Conservation (phyloP, 1,140 invertebrate species). For the Ctenoplectra terminalis region DNA sequence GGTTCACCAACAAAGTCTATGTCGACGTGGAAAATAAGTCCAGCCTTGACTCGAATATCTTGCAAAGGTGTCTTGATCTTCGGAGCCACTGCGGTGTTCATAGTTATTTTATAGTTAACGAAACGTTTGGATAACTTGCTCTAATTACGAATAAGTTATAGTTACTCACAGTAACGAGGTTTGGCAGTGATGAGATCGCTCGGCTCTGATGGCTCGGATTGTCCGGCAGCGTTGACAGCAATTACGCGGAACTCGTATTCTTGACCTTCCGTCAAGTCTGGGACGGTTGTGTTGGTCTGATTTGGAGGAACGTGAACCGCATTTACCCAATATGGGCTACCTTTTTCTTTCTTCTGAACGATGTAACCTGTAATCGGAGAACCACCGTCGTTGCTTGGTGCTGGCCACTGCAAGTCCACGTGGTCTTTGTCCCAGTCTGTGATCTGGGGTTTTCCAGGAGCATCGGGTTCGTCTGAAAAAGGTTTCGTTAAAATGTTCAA, state of each 20-base stretch:
- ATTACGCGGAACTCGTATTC: slow-evolving; percentile 98
- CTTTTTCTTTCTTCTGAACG: slow-evolving; percentile 97
- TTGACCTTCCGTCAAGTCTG: slow-evolving; percentile 95
- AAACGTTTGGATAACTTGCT: background rate
- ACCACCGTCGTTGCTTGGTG: slow-evolving; percentile 94
- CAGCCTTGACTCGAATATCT: slow-evolving; percentile 94
- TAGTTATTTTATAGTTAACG: background rate
- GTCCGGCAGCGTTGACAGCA: slow-evolving; percentile 97
- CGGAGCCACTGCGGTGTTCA: slow-evolving; percentile 87
- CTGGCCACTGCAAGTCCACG: slow-evolving; percentile 94
- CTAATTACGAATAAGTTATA: slow-evolving; percentile 30
- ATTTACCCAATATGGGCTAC: slow-evolving; percentile 94
- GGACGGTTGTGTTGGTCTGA: slow-evolving; percentile 91
- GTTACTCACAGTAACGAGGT: slow-evolving; percentile 89
- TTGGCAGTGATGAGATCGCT: slow-evolving; percentile 94
- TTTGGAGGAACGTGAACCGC: slow-evolving; percentile 92
- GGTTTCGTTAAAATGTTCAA: too few species aligned
- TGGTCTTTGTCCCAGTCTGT: slow-evolving; percentile 97
- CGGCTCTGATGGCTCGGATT: slow-evolving; percentile 96
- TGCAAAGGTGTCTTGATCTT: slow-evolving; percentile 95
- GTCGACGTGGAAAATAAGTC: slow-evolving; percentile 95
- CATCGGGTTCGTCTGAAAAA: slow-evolving; percentile 93
- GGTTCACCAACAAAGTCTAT: slow-evolving; percentile 97
- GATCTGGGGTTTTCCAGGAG: slow-evolving; percentile 93
- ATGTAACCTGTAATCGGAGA: slow-evolving; percentile 96